Percentiles rank a stretch among this genome's conserved stretches.
These are phyloP conservation scores for Neoarius graeffei DNA, from an alignment of 2,113 vertebrate species.

Conservation along the genomic window DNA sequence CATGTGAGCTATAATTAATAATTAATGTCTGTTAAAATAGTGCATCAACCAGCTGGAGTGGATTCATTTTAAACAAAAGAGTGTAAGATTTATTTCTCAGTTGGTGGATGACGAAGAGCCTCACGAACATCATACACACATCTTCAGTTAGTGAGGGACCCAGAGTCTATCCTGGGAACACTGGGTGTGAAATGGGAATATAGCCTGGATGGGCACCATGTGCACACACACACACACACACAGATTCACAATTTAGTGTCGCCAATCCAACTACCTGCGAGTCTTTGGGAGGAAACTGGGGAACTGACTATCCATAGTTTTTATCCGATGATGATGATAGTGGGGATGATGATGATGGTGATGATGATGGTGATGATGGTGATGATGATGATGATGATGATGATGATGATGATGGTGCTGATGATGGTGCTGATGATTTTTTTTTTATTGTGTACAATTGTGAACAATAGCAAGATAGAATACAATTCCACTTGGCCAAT, in stretches of 20 bases:
- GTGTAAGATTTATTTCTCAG: neutral
- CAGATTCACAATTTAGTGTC: neutral
- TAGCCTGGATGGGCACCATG: neutral
- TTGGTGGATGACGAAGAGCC: neutral
- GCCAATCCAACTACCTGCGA: neutral
- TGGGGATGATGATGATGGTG: no score
- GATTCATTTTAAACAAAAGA: neutral
- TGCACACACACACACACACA: neutral
- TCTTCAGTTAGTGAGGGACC: no score
- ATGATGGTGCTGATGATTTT: no score
- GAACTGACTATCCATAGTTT: neutral
- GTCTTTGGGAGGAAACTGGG: neutral
- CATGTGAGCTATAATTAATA: neutral
- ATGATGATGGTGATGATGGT: no score
- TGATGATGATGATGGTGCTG: no score
- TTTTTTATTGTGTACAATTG: no score
- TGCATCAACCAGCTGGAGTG: neutral
- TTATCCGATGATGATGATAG: no score
- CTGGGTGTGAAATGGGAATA: neutral
- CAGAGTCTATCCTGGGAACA: neutral
- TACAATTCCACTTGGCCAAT: no score
- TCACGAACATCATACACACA: neutral
- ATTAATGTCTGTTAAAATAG: neutral
- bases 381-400: no score
- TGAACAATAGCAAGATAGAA: no score